These are phyloP conservation scores for Mobula hypostoma DNA, from an alignment of 2,113 vertebrate species.

Conservation along the genomic window DNA sequence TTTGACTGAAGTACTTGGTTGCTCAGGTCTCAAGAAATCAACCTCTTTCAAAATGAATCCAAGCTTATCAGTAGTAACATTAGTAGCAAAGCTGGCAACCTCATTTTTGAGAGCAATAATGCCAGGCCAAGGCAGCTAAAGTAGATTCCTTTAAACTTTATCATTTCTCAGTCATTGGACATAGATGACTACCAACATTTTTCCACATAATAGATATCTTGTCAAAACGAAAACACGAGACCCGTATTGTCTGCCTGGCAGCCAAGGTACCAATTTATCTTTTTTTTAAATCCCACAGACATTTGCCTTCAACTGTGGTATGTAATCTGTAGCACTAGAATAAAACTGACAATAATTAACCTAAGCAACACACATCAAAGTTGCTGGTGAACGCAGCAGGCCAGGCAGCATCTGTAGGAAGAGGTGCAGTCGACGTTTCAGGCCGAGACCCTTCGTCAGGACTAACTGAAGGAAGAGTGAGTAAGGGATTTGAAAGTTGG, in stretches of 20 bases:
- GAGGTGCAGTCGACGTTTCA: too few relatives aligned
- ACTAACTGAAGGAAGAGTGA: too few relatives aligned
- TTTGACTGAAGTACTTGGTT: not conserved
- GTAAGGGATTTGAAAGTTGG: too few relatives aligned
- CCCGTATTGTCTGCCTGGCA: not conserved
- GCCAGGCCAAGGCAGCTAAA: not conserved
- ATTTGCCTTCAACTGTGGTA: not conserved
- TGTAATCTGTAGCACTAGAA: not conserved
- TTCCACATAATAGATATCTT: not conserved
- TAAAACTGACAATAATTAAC: not conserved
- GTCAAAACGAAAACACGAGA: not conserved
- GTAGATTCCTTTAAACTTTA: not conserved
- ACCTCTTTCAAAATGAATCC: not conserved
- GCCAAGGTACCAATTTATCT: not conserved
- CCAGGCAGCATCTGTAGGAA: too few relatives aligned
- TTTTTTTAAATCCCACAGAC: not conserved
- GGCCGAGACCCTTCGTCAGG: too few relatives aligned
- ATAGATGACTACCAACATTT: not conserved
- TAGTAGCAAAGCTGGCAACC: not conserved
- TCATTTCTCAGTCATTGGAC: not conserved
- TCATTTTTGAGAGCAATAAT: not conserved
- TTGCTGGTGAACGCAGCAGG: too few relatives aligned
- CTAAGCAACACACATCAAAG: too few relatives aligned
- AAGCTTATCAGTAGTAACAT: not conserved
- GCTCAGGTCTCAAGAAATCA: not conserved